phyloP scores from a whole-genome alignment of 2,888 invertebrate genomes.

The Drosophila infuscata region DNA sequence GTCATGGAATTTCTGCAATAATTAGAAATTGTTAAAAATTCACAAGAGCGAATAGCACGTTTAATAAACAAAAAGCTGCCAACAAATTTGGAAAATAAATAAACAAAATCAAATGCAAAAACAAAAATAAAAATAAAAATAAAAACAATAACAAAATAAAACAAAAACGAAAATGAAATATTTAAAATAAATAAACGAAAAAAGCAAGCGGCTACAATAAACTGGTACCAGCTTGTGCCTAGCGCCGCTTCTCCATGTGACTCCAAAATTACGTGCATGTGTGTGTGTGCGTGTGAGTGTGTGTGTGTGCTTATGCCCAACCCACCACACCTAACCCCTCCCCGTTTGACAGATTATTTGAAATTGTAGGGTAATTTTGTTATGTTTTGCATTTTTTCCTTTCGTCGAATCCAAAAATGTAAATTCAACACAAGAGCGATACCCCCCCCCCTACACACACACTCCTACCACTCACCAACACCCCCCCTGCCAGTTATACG shows the following conservation, averaged over 20 bases:
- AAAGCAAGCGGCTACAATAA: slow-evolving; percentile 52
- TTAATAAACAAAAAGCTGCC: slow-evolving; percentile 9
- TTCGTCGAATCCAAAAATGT: slow-evolving; percentile 19
- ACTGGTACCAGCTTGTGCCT: slow-evolving; percentile 79
- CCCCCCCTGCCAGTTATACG: slow-evolving; percentile 40
- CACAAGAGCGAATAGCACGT: background rate
- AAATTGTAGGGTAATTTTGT: slow-evolving; percentile 52
- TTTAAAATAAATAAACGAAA: slow-evolving; percentile 56
- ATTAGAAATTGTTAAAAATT: background rate
- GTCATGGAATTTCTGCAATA: slow-evolving; percentile 48
- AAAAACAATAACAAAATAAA: slow-evolving; percentile 22
- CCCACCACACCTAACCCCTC: slow-evolving; percentile 51
- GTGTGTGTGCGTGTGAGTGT: slow-evolving; percentile 13
- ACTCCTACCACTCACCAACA: background rate
- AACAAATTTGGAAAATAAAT: slow-evolving; percentile 4
- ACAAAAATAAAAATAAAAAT: slow-evolving; percentile 22
- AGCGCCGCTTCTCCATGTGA: slow-evolving; percentile 66
- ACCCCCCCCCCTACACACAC: background rate
- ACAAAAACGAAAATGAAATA: slow-evolving; percentile 47
- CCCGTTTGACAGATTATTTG: slow-evolving; percentile 30
- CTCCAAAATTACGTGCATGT: background rate
- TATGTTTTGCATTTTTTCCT: slow-evolving; percentile 9
- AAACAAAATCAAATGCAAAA: slow-evolving; percentile 22
- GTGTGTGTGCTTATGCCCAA: slow-evolving; percentile 31
- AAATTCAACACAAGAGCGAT: slow-evolving; percentile 45